Base-by-base conservation (phyloP, 2,113 vertebrate species). In the Pterocles orientalis region DNA sequence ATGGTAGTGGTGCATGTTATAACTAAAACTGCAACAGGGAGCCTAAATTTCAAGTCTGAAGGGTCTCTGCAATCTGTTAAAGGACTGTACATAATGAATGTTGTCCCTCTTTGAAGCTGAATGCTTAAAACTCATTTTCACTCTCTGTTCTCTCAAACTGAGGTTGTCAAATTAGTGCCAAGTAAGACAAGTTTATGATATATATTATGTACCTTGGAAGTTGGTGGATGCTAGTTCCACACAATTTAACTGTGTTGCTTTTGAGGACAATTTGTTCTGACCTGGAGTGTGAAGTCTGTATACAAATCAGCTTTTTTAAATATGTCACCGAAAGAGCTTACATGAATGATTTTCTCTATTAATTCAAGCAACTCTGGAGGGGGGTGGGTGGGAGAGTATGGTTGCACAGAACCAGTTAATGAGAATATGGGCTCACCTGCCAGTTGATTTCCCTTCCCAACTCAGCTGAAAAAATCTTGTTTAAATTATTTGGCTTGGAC, bases 181-280 rank as follows among this genome's bases (percentile, higher is more conserved):
- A 95, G 56, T 88, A 92, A 90, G 95, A 97, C 95, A 95, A 93
- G 80, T 93, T 97, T 97, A 86, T 96, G 93, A 95, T 91, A 91
- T 83, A 50, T 84, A 90, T 96, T 95, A 95, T 81, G 89, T 94
- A 91, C 79, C 95, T 96, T 62, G 66, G 94, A 97, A 97, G 90
- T 95, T 93, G 92, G 95, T 96, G 92, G 92, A 92, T 83, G 82
- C 82, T 57, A 78, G 96, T 97, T 97, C 97, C 96, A 95, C 96
- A 98, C 95, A 97, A 96, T 97, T 97, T 97, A 97, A 97, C 96
- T 45, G 57, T 73, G 86, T 78, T 91, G 53, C 80, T 95, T 93
- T 92, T 76, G 92, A 96, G 92, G 81, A 95, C 85, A 88, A 69
- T 96, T 98, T 97, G 78, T 97, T 91, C 90, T 95, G 89, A 97